These are phyloP conservation scores for Stigmatopora argus DNA, from an alignment of 2,113 vertebrate genomes.

Conservation along the genomic window DNA sequence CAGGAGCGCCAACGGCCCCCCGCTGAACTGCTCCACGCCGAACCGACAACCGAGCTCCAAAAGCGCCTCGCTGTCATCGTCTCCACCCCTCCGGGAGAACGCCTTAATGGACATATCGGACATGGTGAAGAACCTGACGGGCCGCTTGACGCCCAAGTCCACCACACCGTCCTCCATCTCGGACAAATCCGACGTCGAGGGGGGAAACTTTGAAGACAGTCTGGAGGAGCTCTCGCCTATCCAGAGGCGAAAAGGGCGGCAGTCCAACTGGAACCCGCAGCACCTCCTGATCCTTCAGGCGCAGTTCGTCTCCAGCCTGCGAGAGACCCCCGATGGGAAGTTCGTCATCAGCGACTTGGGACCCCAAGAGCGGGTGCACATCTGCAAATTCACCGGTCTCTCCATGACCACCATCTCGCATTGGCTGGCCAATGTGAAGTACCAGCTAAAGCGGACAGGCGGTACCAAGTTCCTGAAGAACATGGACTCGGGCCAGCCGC, in stretches of 20 bases:
- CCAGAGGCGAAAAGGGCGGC: slow-evolving; percentile 95
- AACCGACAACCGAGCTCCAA: slow-evolving; percentile 60
- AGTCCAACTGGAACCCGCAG: slow-evolving; percentile 99
- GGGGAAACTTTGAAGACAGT: slow-evolving; percentile 90
- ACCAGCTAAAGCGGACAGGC: slow-evolving; percentile 97
- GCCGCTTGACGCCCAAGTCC: slow-evolving; percentile 94
- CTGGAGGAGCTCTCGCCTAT: slow-evolving; percentile 90
- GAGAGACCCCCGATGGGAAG: slow-evolving; percentile 90
- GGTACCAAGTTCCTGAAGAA: slow-evolving; percentile 99
- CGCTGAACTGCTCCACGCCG: slow-evolving; percentile 36
- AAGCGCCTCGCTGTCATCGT: slow-evolving; percentile 72
- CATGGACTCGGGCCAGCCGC: slow-evolving; percentile 93
- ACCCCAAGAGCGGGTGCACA: slow-evolving; percentile 95
- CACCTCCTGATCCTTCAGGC: slow-evolving; percentile 97
- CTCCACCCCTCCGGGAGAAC: slow-evolving; percentile 86
- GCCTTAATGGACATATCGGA: slow-evolving; percentile 99
- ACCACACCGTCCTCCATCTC: slow-evolving; percentile 92
- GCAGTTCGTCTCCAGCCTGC: slow-evolving; percentile 92
- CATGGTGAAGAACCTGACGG: slow-evolving; percentile 98
- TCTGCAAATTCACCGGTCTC: slow-evolving; percentile 98
- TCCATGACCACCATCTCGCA: slow-evolving; percentile 99
- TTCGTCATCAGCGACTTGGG: slow-evolving; percentile 92
- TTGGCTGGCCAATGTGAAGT: slow-evolving; percentile 99
- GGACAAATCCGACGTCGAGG: slow-evolving; percentile 90
- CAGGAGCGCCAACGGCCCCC: slow-evolving; percentile 73